Evolutionary conservation across 1,140 invertebrate genomes (phyloP), one percentile per base, ranked within the genome.

Genomic region (Apis florea): DNA sequence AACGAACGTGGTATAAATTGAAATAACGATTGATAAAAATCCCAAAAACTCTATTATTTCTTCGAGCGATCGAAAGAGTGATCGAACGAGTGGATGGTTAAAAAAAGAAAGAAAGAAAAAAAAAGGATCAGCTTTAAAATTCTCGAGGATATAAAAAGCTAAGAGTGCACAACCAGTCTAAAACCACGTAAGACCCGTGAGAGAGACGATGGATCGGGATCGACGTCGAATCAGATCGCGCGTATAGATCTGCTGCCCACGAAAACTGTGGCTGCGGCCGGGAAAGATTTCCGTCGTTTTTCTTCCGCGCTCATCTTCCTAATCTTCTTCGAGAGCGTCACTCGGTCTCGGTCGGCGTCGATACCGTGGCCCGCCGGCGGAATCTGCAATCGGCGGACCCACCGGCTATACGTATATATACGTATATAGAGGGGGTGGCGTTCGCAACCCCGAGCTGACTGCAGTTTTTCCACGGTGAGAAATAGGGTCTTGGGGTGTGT

Each of bases 401-500:
- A 79, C 31, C 63, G 6, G 59, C 13, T 61, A 26, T 51, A 40
- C 69, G 56, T 71, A 64, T 80, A 75, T 40, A 40, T 40, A 40
- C 6, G 31, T 56, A 73, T 72, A 68, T 61, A 66, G 81, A n/a
- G 67, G 68, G 81, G 69, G 78, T 40, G 31, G 72, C 78, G 83
- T 79, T 82, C 82, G 83, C 76, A 88, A 88, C 77, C 40, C 77
- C 40, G 83, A 83, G 86, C 87, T 87, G 87, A 88, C 85, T 89
- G 88, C 88, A 91, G 79, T 92, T 92, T 92, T 92, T 92, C 88
- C 89, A 86, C 85, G 85, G 89, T 93, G 91, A 92, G 90, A 92
- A 92, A 92, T 92, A 91, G 89, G 90, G 90, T 92, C 91, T 91
- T 90, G 89, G 91, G 91, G 90, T 91, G 92, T 92, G 92, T 92